These are phyloP conservation scores for Strigamia maritima DNA, from an alignment of 2,888 invertebrate genomes.

Conservation along the genomic window DNA sequence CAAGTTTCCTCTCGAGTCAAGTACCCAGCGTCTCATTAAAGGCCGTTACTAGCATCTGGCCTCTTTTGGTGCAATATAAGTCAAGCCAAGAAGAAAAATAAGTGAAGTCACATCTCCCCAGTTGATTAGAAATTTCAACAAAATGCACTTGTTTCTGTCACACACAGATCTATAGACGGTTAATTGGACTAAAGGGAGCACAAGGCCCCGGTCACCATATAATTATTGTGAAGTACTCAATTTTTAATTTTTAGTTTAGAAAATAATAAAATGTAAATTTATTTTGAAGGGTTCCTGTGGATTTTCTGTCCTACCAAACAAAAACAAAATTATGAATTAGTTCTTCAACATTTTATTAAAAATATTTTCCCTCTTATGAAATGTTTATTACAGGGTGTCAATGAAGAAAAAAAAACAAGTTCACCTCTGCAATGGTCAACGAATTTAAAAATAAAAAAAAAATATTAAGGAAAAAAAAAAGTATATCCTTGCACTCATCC, in stretches of 20 bases:
- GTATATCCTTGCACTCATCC: neutral
- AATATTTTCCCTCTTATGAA: neutral
- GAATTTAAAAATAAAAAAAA: neutral
- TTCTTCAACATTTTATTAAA: neutral
- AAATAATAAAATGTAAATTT: too few relatives aligned
- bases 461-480: neutral
- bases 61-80: constrained; percentile 29
- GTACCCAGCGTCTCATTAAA: constrained; percentile 27
- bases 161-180: neutral
- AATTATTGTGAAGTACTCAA: too few relatives aligned
- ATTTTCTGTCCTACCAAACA: neutral
- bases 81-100: constrained; percentile 30
- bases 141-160: neutral
- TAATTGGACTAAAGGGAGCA: too few relatives aligned
- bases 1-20: constrained; percentile 28
- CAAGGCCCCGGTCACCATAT: too few relatives aligned
- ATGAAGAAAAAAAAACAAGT: neutral
- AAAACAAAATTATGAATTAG: neutral
- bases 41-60: constrained; percentile 30
- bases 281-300: too few relatives aligned
- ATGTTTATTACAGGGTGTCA: neutral
- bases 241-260: too few relatives aligned
- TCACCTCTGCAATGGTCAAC: neutral
- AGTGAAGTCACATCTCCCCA: constrained; percentile 12
- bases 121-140: constrained; percentile 13